Evolutionary conservation across 2,113 vertebrate genomes (phyloP).

Genomic region (Ophthalmolycus amberensis): DNA sequence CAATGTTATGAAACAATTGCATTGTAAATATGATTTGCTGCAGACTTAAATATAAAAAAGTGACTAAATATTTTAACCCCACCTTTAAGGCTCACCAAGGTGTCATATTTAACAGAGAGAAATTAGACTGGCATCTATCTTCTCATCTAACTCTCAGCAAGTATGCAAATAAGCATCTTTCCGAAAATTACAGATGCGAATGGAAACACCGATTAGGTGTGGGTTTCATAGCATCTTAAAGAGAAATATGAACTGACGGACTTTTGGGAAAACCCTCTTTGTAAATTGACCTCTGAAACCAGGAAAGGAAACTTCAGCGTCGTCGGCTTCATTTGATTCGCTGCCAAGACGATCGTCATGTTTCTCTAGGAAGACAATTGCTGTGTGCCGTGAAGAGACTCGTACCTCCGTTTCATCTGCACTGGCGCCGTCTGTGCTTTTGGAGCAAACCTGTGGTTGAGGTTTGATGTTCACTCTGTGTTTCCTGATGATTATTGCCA

Average conservation of each 20-base stretch:
- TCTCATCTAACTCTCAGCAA: background rate
- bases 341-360: background rate
- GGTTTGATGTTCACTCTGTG: slow-evolving; percentile 8
- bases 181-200: background rate
- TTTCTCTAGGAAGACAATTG: background rate
- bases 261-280: slow-evolving; percentile 31
- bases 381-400: background rate
- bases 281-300: background rate
- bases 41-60: background rate
- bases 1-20: background rate
- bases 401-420: slow-evolving; percentile 33
- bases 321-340: background rate
- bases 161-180: background rate
- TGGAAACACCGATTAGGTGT: background rate
- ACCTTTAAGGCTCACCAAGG: background rate
- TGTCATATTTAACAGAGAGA: background rate
- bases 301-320: background rate
- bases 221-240: background rate
- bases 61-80: background rate
- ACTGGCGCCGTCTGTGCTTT: background rate
- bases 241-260: background rate
- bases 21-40: background rate
- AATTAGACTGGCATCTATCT: background rate
- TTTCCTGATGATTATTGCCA: slow-evolving; percentile 28
- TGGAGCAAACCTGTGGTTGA: slow-evolving; percentile 8